Evolutionary conservation across 2,888 invertebrate genomes (phyloP).

Genomic region (Drosophila infuscata): DNA sequence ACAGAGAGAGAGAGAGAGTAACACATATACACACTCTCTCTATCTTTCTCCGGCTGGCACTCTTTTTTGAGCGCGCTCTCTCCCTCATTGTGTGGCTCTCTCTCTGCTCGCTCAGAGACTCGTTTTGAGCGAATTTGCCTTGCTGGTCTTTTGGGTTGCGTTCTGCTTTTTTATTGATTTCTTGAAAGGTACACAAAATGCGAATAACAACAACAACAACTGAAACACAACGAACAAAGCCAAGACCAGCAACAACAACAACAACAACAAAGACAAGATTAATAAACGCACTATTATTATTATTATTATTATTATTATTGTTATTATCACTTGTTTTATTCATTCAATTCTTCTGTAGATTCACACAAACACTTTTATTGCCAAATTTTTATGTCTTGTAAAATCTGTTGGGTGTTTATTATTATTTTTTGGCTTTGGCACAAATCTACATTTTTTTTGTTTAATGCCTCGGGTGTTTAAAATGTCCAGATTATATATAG

Average conservation of each 20-base stretch:
- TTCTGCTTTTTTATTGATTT: slow-evolving; percentile 83
- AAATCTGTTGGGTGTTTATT: neutral
- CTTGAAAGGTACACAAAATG: slow-evolving; percentile 83
- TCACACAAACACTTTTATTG: slow-evolving; percentile 29
- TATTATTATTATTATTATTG: slow-evolving; percentile 3
- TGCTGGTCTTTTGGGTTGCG: slow-evolving; percentile 65
- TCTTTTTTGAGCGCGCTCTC: slow-evolving; percentile 19
- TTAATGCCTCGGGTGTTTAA: slow-evolving; percentile 11
- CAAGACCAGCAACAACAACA: slow-evolving; percentile 46
- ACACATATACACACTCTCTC: slow-evolving; percentile 1
- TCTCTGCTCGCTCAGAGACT: slow-evolving; percentile 46
- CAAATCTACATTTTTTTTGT: slow-evolving; percentile 12
- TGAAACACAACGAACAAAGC: slow-evolving; percentile 59
- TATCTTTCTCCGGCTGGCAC: neutral
- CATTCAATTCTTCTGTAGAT: slow-evolving; percentile 4
- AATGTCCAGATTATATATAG: neutral
- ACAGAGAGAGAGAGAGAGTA: neutral
- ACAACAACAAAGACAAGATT: slow-evolving; percentile 12
- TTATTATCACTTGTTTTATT: neutral
- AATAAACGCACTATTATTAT: slow-evolving; percentile 29
- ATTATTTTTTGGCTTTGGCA: slow-evolving; percentile 26
- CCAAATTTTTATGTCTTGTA: slow-evolving; percentile 9
- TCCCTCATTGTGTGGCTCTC: slow-evolving; percentile 4
- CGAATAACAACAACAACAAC: slow-evolving; percentile 73
- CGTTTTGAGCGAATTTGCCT: slow-evolving; percentile 75